Evolutionary conservation across 2,797 vertebrate species (phyloP), one percentile per base, ranked within the genome.

Genomic region (Gymnoscopelus braueri): DNA sequence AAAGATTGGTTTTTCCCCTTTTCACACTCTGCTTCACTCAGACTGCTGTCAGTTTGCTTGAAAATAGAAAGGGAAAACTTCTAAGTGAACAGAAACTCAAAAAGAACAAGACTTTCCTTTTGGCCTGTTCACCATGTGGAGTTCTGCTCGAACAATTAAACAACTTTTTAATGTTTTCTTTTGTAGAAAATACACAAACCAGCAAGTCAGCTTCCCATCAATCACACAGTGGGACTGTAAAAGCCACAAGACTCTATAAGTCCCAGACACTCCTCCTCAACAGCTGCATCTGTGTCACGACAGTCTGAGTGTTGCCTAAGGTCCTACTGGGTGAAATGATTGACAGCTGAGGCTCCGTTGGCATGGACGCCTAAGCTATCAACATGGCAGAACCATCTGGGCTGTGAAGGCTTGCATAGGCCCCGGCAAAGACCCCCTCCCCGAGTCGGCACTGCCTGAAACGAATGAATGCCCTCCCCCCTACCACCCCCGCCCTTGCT

Each of bases 141-240:
- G 75, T 78, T 82, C 78, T 65, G 80, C 82, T 56, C 49, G 78
- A 81, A 78, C 72, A 5, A 44, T 44, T 44, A 44, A 44, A 44
- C 39, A 44, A 44, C 39, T 10, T 44, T 39, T 9, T 39, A 9
- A 8, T 7, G 35, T 39, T 6, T 9, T 39, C 39, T 39, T 39
- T 44, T 44, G 73, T 19, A 65, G 68, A 78, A 68, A 72, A 75
- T 67, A 80, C 71, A 78, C 68, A 44, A 44, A 9, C 39, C 39
- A 73, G 55, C 32, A 63, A 19, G 53, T 74, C 78, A 82, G 74
- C 71, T 82, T 83, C 67, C 75, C 80, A 82, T 82, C 82, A 76
- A 75, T 80, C 77, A 69, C 71, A 63, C 71, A 63, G 84, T 67
- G 65, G 76, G 72, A 64, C 56, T 44, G 39, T 44, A 44, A 65